These are phyloP conservation scores for Rhingia campestris DNA, from an alignment of 2,888 invertebrate species.

Conservation along the genomic window DNA sequence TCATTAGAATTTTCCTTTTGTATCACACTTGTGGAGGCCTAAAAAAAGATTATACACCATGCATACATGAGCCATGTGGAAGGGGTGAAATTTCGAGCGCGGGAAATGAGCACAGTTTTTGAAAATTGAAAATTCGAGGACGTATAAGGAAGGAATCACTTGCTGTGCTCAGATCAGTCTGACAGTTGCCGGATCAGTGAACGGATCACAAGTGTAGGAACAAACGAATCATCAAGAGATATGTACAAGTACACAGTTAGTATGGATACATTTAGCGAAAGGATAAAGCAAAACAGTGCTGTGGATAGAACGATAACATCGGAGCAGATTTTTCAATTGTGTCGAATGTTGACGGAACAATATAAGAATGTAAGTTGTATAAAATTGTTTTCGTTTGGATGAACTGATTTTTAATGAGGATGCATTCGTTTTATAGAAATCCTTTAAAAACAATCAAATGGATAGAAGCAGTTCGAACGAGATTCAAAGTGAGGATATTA, in stretches of 20 bases:
- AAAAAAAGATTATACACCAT: slow-evolving; percentile 66
- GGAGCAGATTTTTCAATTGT: slow-evolving; percentile 78
- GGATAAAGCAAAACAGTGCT: slow-evolving; percentile 35
- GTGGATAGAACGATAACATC: slow-evolving; percentile 77
- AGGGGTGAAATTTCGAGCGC: slow-evolving; percentile 72
- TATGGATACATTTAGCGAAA: slow-evolving; percentile 62
- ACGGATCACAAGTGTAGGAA: slow-evolving; percentile 36
- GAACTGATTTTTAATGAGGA: not conserved
- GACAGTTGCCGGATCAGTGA: slow-evolving; percentile 67
- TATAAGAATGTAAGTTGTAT: slow-evolving; percentile 75
- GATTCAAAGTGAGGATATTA: slow-evolving; percentile 59
- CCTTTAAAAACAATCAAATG: slow-evolving; percentile 5
- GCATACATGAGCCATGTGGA: slow-evolving; percentile 54
- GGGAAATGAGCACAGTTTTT: slow-evolving; percentile 52
- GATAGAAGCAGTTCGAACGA: slow-evolving; percentile 33
- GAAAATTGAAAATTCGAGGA: slow-evolving; percentile 64
- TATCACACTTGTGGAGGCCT: slow-evolving; percentile 67
- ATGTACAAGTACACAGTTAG: slow-evolving; percentile 64
- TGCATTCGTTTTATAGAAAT: slow-evolving; percentile 36
- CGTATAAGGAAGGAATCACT: slow-evolving; percentile 73
- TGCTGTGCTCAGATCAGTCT: slow-evolving; percentile 64
- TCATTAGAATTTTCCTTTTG: slow-evolving; percentile 50
- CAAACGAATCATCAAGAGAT: not conserved
- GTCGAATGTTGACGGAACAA: slow-evolving; percentile 80
- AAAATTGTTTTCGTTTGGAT: not conserved